These are phyloP conservation scores for Catonia carolina DNA, from an alignment of 2,888 invertebrate genomes.

Conservation along the genomic window DNA sequence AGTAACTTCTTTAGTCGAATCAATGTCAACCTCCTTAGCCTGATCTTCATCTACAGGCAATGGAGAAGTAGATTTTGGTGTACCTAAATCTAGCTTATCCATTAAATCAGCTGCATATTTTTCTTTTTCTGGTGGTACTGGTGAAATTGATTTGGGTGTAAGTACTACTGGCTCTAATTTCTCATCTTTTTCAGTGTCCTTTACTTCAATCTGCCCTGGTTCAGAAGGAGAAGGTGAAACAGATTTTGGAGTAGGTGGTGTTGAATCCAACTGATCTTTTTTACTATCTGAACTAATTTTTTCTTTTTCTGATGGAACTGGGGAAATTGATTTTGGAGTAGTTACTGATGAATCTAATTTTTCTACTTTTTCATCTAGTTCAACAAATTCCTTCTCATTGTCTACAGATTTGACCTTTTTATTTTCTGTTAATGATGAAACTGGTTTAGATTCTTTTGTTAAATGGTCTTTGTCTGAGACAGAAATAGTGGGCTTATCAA, in stretches of 20 bases:
- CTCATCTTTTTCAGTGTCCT: not conserved
- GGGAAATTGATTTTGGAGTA: constrained; percentile 17
- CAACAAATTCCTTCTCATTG: too few relatives aligned
- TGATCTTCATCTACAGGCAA: not conserved
- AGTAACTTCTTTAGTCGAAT: not conserved
- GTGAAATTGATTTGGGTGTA: not conserved
- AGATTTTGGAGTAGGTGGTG: constrained; percentile 30
- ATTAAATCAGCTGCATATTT: not conserved
- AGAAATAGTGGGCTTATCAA: not conserved
- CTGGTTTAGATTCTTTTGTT: not conserved
- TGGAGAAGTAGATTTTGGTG: constrained; percentile 5
- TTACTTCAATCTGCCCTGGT: constrained; percentile 3
- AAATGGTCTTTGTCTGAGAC: not conserved
- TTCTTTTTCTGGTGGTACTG: constrained; percentile 5
- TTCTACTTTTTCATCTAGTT: constrained; percentile 20
- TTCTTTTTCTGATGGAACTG: constrained; percentile 22
- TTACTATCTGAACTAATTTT: constrained; percentile 26
- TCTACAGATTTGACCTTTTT: too few relatives aligned
- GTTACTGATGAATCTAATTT: not conserved
- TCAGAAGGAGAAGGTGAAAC: constrained; percentile 2
- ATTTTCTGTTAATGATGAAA: constrained; percentile 11
- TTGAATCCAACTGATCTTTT: constrained; percentile 31
- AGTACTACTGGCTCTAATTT: not conserved
- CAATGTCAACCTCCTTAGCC: not conserved
- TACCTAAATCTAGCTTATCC: not conserved